These are phyloP conservation scores for Hormaphis cornu DNA, from an alignment of 1,140 invertebrate species.

Conservation along the genomic window DNA sequence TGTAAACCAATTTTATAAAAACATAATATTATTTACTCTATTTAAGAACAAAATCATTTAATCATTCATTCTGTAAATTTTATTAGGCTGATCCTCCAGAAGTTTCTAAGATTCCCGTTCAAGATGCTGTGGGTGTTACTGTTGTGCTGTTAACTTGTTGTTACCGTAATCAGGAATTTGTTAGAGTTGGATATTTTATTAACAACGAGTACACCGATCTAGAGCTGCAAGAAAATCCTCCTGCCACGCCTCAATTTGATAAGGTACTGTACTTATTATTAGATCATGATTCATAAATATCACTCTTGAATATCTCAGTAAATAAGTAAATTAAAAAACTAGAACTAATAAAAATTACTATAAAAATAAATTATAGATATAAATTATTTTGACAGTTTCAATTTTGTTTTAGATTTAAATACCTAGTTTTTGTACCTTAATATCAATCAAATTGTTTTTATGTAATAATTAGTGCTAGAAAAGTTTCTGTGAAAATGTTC, in stretches of 20 bases:
- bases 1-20: no score
- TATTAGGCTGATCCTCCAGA: constrained; percentile 93
- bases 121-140: constrained; percentile 93
- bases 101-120: constrained; percentile 82
- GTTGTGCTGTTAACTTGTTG: constrained; percentile 93
- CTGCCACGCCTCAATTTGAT: constrained; percentile 80
- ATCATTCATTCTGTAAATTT: no score
- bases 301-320: not conserved
- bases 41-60: no score
- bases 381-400: no score
- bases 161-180: constrained; percentile 88
- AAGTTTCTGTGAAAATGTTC: no score
- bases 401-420: no score
- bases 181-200: constrained; percentile 96
- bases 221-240: constrained; percentile 90
- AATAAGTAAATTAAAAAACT: not conserved
- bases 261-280: constrained; percentile 65
- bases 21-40: no score
- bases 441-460: no score
- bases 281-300: not conserved
- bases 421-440: no score
- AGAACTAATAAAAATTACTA: no score
- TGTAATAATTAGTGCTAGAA: no score
- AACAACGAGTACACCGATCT: constrained; percentile 95
- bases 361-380: no score